Base-by-base conservation (phyloP, 1,140 invertebrate species). In the Harpegnathos saltator region DNA sequence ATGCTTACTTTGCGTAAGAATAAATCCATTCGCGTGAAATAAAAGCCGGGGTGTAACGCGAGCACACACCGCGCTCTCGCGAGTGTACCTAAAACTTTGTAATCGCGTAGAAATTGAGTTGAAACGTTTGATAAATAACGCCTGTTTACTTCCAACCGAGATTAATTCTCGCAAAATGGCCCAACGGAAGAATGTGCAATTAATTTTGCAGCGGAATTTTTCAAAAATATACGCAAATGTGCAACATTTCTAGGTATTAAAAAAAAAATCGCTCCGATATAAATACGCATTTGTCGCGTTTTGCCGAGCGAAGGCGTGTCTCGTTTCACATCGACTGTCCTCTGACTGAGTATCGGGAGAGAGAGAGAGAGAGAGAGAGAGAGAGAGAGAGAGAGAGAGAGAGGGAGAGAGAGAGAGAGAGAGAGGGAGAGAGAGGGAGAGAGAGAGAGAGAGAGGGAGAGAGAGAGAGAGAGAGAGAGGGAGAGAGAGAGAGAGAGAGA, bases 1-100 rank as follows among this genome's bases (percentile, higher is more conserved):
- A 44, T 44, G 33, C 17, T 78, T 78, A 78, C 15, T 56, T 56
- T 54, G 50, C 29, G 52, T n/a, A 78, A 78, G 7, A 68, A 68
- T 56, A 69, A 74, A 74, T 62, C 1, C n/a, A 50, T 62, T 68
- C 22, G 17, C 17, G 22, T 17, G 9, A 78, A 44, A 78, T 56
- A 38, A 26, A 26, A 44, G 3, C 22, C 1, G 19, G 1, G 15
- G n/a, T 14, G 24, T 26, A 26, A 50, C 17, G 14, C 56, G 15
- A 56, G 24, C 2, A n/a, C n/a, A n/a, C n/a, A 48, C 14, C 38
- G 17, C 7, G 15, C 48, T 50, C 9, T 50, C 38, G 9, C 24
- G 22, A 12, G 1, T 78, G 5, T 58, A 29, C 62, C 12, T 22
- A 19, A 72, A 58, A 56, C 19, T 5, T 56, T 19, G n/a, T 58